Percentiles rank a stretch among this genome's conserved stretches.
phyloP scores from a whole-genome alignment of 1,140 invertebrate species.

The Tetramorium parvispinum region DNA sequence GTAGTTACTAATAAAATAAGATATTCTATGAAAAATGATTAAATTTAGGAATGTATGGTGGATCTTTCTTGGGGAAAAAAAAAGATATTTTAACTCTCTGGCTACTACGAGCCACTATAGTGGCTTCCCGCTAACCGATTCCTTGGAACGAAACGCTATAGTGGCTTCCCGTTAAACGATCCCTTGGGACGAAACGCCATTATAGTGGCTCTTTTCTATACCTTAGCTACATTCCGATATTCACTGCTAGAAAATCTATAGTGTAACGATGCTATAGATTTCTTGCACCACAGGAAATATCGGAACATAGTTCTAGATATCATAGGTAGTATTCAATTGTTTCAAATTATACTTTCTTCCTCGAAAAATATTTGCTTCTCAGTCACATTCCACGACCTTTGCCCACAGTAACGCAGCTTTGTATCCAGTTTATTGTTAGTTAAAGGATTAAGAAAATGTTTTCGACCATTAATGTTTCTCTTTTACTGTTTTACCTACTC shows the following conservation, averaged over 20 bases:
- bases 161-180: background rate
- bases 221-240: background rate
- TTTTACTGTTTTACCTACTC: background rate
- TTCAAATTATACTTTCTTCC: too few species aligned
- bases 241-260: background rate
- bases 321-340: background rate
- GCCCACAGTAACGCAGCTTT: background rate
- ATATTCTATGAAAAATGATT: background rate
- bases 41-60: background rate
- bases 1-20: background rate
- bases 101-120: background rate
- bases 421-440: too few species aligned
- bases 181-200: background rate
- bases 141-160: background rate
- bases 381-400: background rate
- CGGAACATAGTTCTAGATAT: background rate
- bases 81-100: background rate
- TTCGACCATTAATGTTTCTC: background rate
- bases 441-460: too few species aligned
- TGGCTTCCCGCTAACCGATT: background rate
- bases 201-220: background rate
- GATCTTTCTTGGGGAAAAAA: background rate
- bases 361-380: background rate
- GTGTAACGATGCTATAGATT: background rate
- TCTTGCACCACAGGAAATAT: background rate